phyloP scores from a whole-genome alignment of 1,140 invertebrate species.

The Drosophila pallidifrons region DNA sequence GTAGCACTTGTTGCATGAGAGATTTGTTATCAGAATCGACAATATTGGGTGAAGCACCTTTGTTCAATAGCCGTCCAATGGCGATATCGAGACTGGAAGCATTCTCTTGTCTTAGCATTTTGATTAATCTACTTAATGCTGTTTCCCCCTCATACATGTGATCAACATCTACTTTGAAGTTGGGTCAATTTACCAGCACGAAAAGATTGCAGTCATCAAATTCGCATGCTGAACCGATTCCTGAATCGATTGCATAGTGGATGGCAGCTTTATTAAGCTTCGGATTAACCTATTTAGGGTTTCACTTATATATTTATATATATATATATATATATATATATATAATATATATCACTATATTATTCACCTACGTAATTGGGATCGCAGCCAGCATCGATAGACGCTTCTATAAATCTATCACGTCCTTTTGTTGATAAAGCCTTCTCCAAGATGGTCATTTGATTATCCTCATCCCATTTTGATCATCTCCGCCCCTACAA shows the following conservation, averaged over 20 bases:
- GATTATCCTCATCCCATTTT: too few relatives aligned
- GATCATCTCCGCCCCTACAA: too few relatives aligned
- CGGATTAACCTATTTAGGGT: neutral
- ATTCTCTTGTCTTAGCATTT: neutral
- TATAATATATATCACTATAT: neutral
- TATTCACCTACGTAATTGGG: slow-evolving; percentile 17
- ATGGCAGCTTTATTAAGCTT: slow-evolving; percentile 1
- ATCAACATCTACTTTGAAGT: neutral
- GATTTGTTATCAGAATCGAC: neutral
- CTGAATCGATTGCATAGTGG: slow-evolving; percentile 6
- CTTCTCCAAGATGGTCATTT: slow-evolving; percentile 7
- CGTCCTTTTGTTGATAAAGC: neutral
- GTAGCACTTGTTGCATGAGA: neutral
- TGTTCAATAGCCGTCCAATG: neutral
- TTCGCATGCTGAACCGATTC: too few relatives aligned
- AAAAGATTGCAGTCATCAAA: neutral
- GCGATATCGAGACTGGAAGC: fast-evolving
- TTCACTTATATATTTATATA: neutral
- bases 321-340: neutral
- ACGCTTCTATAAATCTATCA: neutral
- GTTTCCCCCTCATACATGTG: neutral
- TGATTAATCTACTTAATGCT: neutral
- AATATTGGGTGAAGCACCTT: neutral
- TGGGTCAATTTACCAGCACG: neutral
- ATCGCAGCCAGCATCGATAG: slow-evolving; percentile 1